Percentiles rank a stretch among this genome's conserved stretches.
phyloP scores from a whole-genome alignment of 2,113 vertebrate genomes.

The Larimichthys crocea region DNA sequence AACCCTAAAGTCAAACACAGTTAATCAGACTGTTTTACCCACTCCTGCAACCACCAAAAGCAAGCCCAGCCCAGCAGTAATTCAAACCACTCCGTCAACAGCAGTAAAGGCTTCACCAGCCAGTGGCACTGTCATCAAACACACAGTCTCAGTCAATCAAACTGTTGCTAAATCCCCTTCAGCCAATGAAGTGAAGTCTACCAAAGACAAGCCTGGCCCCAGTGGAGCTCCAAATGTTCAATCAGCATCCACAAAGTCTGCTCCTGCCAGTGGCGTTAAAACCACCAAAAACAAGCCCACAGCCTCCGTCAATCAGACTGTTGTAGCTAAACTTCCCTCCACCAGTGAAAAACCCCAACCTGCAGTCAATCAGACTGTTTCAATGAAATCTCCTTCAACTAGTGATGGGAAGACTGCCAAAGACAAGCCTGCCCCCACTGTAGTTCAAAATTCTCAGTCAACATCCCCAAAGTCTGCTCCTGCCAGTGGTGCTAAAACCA shows the following conservation, averaged over 20 bases:
- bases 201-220: conserved; percentile 51
- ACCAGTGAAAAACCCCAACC: conserved; percentile 48
- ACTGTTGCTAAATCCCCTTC: conserved; percentile 53
- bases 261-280: conserved; percentile 13
- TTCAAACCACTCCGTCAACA: conserved; percentile 54
- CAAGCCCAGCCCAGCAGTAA: conserved; percentile 52
- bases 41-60: conserved; percentile 51
- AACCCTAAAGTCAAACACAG: conserved; percentile 70
- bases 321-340: neutral
- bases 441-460: conserved; percentile 58
- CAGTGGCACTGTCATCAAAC: conserved; percentile 39
- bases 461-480: conserved; percentile 37
- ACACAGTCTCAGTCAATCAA: conserved; percentile 54
- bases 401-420: conserved; percentile 51
- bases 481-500: conserved; percentile 32
- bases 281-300: conserved; percentile 61
- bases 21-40: conserved; percentile 62
- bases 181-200: conserved; percentile 44
- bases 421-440: conserved; percentile 42
- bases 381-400: conserved; percentile 41
- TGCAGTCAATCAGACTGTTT: conserved; percentile 58
- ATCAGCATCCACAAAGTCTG: conserved; percentile 46
- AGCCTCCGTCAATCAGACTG: conserved; percentile 59
- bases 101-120: conserved; percentile 45
- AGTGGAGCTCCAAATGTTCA: conserved; percentile 48